Conservation (phyloP, 2,797 vertebrate species). For the Coracias cyanogaster region DNA sequence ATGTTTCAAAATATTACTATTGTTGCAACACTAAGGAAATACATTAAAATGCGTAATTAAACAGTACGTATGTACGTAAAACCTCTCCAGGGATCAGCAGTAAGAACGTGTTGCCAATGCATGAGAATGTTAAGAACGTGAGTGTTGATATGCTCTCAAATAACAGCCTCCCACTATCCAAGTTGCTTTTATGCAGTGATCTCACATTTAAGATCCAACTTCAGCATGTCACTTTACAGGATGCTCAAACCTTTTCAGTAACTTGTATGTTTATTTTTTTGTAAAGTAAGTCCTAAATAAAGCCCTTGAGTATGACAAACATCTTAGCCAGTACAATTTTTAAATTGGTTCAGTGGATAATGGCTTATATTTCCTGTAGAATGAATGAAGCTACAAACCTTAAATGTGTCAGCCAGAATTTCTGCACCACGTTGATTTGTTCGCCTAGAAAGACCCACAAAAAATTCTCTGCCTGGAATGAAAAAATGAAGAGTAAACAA, state of each 20-base stretch:
- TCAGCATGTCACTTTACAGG: not conserved
- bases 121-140: not conserved
- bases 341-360: not conserved
- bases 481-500: slow-evolving; percentile 3
- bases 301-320: not conserved
- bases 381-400: slow-evolving; percentile 82
- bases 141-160: not conserved
- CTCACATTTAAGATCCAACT: not conserved
- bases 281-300: not conserved
- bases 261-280: not conserved
- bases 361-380: not conserved
- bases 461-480: slow-evolving; percentile 92
- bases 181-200: not conserved
- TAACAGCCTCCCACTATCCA: not conserved
- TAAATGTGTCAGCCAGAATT: slow-evolving; percentile 96
- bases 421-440: slow-evolving; percentile 98
- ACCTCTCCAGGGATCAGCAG: not conserved
- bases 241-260: not conserved
- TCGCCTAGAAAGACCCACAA: slow-evolving; percentile 95
- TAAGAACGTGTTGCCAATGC: not conserved
- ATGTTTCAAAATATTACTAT: not conserved
- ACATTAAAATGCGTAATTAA: not conserved
- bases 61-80: not conserved
- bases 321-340: not conserved
- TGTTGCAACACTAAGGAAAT: not conserved